Base-by-base conservation (phyloP, 2,888 invertebrate genomes). In the Chironomus tentans region DNA sequence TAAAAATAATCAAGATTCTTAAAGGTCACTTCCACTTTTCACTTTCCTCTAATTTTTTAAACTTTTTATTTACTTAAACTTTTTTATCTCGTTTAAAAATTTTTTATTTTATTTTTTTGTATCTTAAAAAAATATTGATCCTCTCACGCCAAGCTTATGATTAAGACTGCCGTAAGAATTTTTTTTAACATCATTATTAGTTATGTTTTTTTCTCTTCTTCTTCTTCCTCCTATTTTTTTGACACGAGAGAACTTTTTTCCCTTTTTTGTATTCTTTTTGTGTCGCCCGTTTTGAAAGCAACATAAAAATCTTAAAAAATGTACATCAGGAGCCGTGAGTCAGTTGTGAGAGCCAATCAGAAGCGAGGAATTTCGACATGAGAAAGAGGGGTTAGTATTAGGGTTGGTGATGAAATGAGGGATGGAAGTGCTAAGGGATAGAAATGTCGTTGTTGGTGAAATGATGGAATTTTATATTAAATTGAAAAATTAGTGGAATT, bases 101-200 rank as follows among this genome's bases (percentile, higher is more conserved):
- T 62, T 62, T 21, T 62, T 22, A 21, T 62, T 21, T 62, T 21
- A 3, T 3, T 21, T 62, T 22, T 62, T 62, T 62, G 18, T 18
- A 15, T 18, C 18, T 18, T 62, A 18, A 62, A 62, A 62, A 62
- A 62, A 62, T 62, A 62, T 62, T 22, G 62, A 62, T 62, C 62
- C 21, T 62, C 62, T 62, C 62, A 62, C 62, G 21, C 21, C 62
- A 21, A 62, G 62, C 62, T 62, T 62, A 62, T 62, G 21, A 62
- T 12, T 62, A 62, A 62, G 62, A 62, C 62, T 62, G 62, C 62
- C 62, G 62, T 18, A 56, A 62, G 21, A 62, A 21, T 22, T 38
- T 72, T 61, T 62, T 62, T 72, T 72, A 72, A 72, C 72, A 72
- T 72, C 73, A 73, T 73, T 56, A 73, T 73, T 73, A 73, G 73